Percentiles rank a stretch among this genome's conserved stretches.
These are phyloP conservation scores for Drosophila auraria DNA, from an alignment of 1,140 invertebrate genomes.

Conservation along the genomic window DNA sequence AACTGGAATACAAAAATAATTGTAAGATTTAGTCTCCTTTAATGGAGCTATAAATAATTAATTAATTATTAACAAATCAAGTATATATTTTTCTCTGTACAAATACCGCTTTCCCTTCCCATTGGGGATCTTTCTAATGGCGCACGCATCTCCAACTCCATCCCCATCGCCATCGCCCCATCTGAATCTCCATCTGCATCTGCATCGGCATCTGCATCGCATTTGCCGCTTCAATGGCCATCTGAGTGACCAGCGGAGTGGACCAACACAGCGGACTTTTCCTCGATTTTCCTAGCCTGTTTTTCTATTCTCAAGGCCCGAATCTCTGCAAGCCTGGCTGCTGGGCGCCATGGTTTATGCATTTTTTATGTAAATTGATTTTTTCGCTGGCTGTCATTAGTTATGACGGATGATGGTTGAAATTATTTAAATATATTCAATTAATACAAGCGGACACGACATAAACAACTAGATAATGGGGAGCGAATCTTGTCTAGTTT, in stretches of 20 bases:
- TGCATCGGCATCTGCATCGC: conserved; percentile 42
- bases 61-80: background rate
- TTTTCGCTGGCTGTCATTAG: conserved; percentile 66
- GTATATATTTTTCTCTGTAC: background rate
- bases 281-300: conserved; percentile 28
- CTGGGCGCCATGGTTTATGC: conserved; percentile 76
- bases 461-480: conserved; percentile 46
- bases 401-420: conserved; percentile 73
- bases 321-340: conserved; percentile 8
- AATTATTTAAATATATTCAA: conserved; percentile 84
- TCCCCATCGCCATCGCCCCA: conserved; percentile 65
- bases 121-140: conserved; percentile 66
- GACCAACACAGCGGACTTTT: conserved; percentile 19
- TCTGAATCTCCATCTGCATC: conserved; percentile 58
- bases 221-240: conserved; percentile 78
- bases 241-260: conserved; percentile 61
- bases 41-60: too few relatives aligned
- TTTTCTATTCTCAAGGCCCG: conserved; percentile 21
- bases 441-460: conserved; percentile 67
- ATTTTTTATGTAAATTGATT: conserved; percentile 83
- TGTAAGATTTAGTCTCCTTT: too few relatives aligned
- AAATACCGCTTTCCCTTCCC: conserved; percentile 8
- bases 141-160: conserved; percentile 56
- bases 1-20: too few relatives aligned
- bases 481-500: background rate